Conservation (phyloP, 2,888 invertebrate genomes). For the Heliconius charithonia region DNA sequence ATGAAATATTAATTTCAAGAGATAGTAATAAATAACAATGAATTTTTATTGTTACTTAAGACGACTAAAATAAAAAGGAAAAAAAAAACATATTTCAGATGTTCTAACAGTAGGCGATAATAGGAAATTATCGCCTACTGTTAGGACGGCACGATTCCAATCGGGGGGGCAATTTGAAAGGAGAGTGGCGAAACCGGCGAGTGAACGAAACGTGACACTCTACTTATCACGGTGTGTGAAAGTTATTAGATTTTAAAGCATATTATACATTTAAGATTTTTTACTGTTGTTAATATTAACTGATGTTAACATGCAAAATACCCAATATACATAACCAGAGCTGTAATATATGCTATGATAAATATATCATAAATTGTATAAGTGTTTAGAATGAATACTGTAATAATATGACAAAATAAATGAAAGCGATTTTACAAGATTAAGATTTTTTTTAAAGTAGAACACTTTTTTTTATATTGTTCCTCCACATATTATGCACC, state of each 20-base stretch:
- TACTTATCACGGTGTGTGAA: slow-evolving; percentile 77
- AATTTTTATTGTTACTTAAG: background rate
- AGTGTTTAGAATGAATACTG: no score
- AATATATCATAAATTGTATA: no score
- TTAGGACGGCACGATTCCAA: slow-evolving; percentile 62
- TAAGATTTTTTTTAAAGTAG: background rate
- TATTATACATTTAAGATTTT: background rate
- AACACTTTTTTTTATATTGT: background rate
- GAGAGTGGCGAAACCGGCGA: slow-evolving; percentile 77
- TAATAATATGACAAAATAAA: slow-evolving; percentile 11
- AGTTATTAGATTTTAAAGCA: slow-evolving; percentile 61
- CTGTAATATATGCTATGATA: no score
- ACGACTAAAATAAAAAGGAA: slow-evolving; percentile 9
- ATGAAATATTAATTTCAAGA: background rate
- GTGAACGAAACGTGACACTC: slow-evolving; percentile 78
- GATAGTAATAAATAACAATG: background rate
- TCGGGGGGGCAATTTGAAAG: slow-evolving; percentile 69
- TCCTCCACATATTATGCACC: slow-evolving; percentile 18
- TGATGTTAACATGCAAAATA: background rate
- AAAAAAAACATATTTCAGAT: slow-evolving; percentile 46
- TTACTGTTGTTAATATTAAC: background rate
- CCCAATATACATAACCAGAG: background rate
- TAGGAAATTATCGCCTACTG: slow-evolving; percentile 56
- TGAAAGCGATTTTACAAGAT: background rate
- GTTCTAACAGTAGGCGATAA: slow-evolving; percentile 52